Base-by-base conservation (phyloP, 2,797 vertebrate species). In the Linurgus olivaceus region DNA sequence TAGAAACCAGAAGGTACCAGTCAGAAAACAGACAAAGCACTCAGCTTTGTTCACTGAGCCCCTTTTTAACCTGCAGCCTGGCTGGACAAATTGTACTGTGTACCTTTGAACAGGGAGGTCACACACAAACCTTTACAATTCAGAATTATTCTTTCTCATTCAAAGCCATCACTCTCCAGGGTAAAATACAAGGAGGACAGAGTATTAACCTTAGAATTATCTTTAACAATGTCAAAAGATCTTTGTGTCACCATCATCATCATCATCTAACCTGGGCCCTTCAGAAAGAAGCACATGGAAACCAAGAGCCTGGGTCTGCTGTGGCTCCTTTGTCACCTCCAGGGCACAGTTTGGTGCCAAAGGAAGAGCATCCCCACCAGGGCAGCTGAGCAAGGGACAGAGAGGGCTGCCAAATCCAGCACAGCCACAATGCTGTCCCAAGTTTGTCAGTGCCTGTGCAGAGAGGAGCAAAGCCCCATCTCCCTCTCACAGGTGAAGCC, bases 391-490 rank as follows among this genome's bases (percentile, higher is more conserved):
- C 31, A 23, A 28, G 29, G 31, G 37, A 33, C 37, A 40, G 74
- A 10, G 47, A 6, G 14, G 3, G 2, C 78, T 54, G 59, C 24
- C 9, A 9, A 31, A 35, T 0, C 23, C 63, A n/a, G 42, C 71
- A 19, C n/a, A 33, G 10, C 17, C 11, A 1, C 17, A 7, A 0
- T 1, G 25, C n/a, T 17, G 15, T 2, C 10, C 71, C 0, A 0
- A 1, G 14, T 24, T 17, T 19, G 17, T 5, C 58, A 9, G 0
- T 5, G 31, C 11, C 6, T 10, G 26, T 1, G 67, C 31, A 35
- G 55, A 52, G 61, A 51, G 81, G 67, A 63, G 65, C 51, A 35
- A 25, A 87, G 44, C 20, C 19, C 31, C 8, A 2, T 25, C 33
- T 66, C 47, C 52, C 37, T 38, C 20, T 76, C 44, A 9, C 25